Percentiles rank a stretch among this genome's conserved stretches.
These are phyloP conservation scores for Takifugu flavidus DNA, from an alignment of 2,113 vertebrate species.

Conservation along the genomic window DNA sequence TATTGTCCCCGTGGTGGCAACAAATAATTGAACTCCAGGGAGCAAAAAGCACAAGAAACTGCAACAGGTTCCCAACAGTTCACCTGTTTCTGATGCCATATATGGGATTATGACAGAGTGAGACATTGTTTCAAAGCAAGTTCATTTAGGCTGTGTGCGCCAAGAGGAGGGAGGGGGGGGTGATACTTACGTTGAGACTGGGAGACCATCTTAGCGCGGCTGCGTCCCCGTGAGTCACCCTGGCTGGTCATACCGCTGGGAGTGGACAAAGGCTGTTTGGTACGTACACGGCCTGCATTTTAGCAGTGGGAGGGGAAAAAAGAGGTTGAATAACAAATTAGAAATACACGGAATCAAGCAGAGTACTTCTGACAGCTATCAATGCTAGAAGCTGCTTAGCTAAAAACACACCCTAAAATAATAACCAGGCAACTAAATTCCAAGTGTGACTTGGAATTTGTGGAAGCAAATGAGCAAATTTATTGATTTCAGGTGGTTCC, in stretches of 20 bases:
- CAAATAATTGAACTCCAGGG: slow-evolving; percentile 46
- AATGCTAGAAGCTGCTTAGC: slow-evolving; percentile 22
- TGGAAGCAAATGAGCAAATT: background rate
- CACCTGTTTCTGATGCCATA: slow-evolving; percentile 9
- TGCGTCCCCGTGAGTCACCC: slow-evolving; percentile 90
- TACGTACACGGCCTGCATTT: slow-evolving; percentile 82
- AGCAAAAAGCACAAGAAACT: slow-evolving; percentile 11
- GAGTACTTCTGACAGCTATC: slow-evolving; percentile 30
- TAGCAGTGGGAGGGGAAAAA: background rate
- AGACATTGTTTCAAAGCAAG: slow-evolving; percentile 5
- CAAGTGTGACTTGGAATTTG: background rate
- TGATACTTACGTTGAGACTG: slow-evolving; percentile 93
- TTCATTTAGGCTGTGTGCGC: slow-evolving; percentile 1
- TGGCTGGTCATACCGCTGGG: slow-evolving; percentile 79
- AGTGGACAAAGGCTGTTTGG: slow-evolving; percentile 82
- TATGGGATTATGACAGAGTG: background rate
- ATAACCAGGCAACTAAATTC: slow-evolving; percentile 22
- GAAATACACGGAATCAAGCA: background rate
- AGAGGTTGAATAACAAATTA: slow-evolving; percentile 21
- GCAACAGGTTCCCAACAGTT: background rate
- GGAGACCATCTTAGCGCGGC: slow-evolving; percentile 92
- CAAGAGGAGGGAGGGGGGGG: background rate
- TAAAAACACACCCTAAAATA: slow-evolving; percentile 1
- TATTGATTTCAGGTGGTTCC: background rate
- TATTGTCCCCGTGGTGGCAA: slow-evolving; percentile 60